Base-by-base conservation (phyloP, 2,888 invertebrate species). In the Ceramica pisi region DNA sequence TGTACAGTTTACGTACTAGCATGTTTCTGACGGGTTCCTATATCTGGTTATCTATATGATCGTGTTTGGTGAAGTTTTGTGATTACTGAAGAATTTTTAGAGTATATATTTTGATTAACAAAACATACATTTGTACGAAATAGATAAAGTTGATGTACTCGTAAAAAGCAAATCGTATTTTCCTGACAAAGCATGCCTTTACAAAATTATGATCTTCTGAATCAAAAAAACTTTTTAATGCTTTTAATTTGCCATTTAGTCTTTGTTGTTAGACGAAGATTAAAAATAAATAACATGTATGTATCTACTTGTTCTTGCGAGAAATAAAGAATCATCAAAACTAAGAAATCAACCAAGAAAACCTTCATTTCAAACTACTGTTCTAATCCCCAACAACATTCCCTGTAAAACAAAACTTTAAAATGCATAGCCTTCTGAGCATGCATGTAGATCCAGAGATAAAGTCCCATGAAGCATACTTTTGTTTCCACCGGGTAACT, bases 401-500 rank as follows among this genome's bases (percentile, higher is more conserved):
- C 12, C 1, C 21, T 14, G 12, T 64, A 14, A 21, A 60, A 48
- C 19, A 21, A 55, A 61, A 31, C 59, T 51, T 59, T 80, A 53
- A 72, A 75, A 83, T 80, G 77, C 69, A 86, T 73, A 75, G 77
- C 74, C 76, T 81, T 72, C 69, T 79, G 44, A 74, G 73, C 70
- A 61, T 68, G 60, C 55, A 60, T 55, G 71, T 78, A 82, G 70
- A 74, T 82, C 57, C 31, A n/a, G 53, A 84, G 76, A 83, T 85
- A 81, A 75, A 75, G 67, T 55, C 41, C 53, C 67, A 56, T 63
- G 71, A 66, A 70, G 67, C 69, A 80, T 72, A 72, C 71, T 86
- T 85, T 81, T 80, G 75, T 85, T 67, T 79, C 68, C 59, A 48
- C 66, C 53, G 70, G 31, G 81, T 87, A 88, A 88, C 87, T 89